Evolutionary conservation across 2,888 invertebrate species (phyloP).

Genomic region (Spisula subtruncata): DNA sequence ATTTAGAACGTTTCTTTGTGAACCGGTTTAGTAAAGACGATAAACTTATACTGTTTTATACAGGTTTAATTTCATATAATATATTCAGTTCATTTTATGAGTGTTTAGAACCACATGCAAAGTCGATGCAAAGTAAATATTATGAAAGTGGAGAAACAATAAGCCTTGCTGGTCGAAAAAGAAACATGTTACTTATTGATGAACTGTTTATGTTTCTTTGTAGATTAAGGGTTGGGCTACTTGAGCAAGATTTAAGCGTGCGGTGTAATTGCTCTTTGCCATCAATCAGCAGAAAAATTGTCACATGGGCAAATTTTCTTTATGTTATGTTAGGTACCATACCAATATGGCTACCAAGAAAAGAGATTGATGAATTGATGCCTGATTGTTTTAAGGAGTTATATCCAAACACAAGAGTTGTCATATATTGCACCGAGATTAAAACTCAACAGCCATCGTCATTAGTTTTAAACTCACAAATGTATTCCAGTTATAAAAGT

Average conservation of each 20-base stretch:
- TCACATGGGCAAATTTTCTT: conserved; percentile 60
- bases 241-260: conserved; percentile 49
- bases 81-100: conserved; percentile 45
- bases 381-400: conserved; percentile 48
- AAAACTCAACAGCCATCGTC: conserved; percentile 58
- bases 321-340: conserved; percentile 51
- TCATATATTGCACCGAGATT: conserved; percentile 68
- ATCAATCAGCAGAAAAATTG: conserved; percentile 44
- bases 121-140: conserved; percentile 52
- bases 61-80: conserved; percentile 52
- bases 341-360: conserved; percentile 50
- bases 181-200: conserved; percentile 54
- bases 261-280: conserved; percentile 60
- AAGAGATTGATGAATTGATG: conserved; percentile 49
- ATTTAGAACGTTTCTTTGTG: conserved; percentile 5
- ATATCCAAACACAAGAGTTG: too few species aligned
- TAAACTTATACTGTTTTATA: conserved; percentile 45
- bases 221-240: conserved; percentile 41
- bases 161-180: conserved; percentile 49
- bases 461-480: conserved; percentile 53
- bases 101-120: conserved; percentile 49
- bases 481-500: conserved; percentile 66
- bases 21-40: conserved; percentile 34
- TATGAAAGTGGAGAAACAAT: conserved; percentile 41
- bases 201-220: conserved; percentile 61